These are phyloP conservation scores for Xiphorhynchus erythropygius DNA, from an alignment of 2,797 vertebrate genomes.

Conservation along the genomic window DNA sequence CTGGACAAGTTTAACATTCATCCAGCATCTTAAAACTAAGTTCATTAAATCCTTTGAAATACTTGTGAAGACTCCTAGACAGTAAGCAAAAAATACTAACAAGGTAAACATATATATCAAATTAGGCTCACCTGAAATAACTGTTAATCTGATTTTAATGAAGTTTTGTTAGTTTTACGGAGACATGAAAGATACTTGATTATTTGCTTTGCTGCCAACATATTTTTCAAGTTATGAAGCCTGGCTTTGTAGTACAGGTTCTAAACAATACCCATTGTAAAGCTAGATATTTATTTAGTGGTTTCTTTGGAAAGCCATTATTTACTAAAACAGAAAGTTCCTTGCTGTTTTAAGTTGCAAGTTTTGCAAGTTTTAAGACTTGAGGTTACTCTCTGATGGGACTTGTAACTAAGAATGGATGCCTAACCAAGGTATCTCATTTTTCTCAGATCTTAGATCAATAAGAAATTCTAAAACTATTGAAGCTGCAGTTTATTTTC, in stretches of 20 bases:
- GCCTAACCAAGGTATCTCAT: not conserved
- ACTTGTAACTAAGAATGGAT: not conserved
- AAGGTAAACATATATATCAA: not conserved
- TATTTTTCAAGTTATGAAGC: not conserved
- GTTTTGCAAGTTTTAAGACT: no score
- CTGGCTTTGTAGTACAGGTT: not conserved
- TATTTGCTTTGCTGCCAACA: not conserved
- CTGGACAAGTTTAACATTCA: not conserved
- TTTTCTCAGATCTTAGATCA: not conserved
- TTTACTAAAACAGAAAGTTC: not conserved
- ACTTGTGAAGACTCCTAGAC: not conserved
- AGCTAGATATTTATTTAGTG: conserved; percentile 17
- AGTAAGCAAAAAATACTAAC: not conserved
- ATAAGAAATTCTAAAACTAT: not conserved
- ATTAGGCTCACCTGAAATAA: not conserved
- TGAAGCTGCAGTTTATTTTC: not conserved
- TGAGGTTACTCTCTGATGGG: not conserved
- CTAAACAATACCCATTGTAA: conserved; percentile 17
- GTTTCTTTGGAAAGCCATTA: not conserved
- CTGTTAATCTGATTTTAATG: not conserved
- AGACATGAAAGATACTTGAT: not conserved
- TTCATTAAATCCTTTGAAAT: not conserved
- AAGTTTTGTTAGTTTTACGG: not conserved
- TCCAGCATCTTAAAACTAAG: not conserved
- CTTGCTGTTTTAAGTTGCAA: no score